Evolutionary conservation across 2,797 vertebrate species (phyloP).

Genomic region (Pangasius mekongensis): DNA sequence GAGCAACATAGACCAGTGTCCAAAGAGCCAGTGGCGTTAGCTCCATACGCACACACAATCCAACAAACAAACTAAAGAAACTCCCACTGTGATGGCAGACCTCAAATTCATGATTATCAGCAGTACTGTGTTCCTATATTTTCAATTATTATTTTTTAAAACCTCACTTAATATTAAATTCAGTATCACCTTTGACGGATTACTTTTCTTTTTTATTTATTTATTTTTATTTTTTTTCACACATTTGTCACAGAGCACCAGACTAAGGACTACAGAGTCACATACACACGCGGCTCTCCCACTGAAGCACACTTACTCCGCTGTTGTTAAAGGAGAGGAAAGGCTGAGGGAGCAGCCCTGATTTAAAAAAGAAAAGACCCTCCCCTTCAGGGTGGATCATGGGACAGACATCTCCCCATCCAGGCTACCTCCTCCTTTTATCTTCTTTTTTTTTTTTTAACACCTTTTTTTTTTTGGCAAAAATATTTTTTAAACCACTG

Average conservation of each 20-base stretch:
- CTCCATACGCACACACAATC: constrained; percentile 64
- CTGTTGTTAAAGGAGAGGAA: constrained; percentile 68
- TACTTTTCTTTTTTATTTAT: constrained; percentile 61
- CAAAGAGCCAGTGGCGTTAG: constrained; percentile 75
- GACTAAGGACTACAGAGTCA: constrained; percentile 98
- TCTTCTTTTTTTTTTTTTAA: constrained; percentile 61
- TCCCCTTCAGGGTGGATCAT: not conserved
- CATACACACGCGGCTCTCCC: constrained; percentile 88
- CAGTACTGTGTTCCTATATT: constrained; percentile 77
- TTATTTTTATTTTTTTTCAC: constrained; percentile 68
- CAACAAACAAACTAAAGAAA: constrained; percentile 59
- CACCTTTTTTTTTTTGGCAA: constrained; percentile 66
- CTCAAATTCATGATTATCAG: constrained; percentile 76
- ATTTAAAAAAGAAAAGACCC: constrained; percentile 49
- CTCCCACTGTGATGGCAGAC: constrained; percentile 76
- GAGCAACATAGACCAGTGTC: constrained; percentile 78
- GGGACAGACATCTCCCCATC: constrained; percentile 28
- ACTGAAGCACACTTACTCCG: constrained; percentile 80
- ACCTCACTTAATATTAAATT: constrained; percentile 84
- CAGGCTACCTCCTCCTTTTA: constrained; percentile 62
- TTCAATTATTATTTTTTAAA: constrained; percentile 70
- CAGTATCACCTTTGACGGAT: constrained; percentile 64
- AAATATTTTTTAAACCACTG: constrained; percentile 71
- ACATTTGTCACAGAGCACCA: constrained; percentile 90
- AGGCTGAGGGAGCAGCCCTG: constrained; percentile 52